Base-by-base conservation (phyloP, 2,888 invertebrate genomes). In the Hemithea aestivaria region DNA sequence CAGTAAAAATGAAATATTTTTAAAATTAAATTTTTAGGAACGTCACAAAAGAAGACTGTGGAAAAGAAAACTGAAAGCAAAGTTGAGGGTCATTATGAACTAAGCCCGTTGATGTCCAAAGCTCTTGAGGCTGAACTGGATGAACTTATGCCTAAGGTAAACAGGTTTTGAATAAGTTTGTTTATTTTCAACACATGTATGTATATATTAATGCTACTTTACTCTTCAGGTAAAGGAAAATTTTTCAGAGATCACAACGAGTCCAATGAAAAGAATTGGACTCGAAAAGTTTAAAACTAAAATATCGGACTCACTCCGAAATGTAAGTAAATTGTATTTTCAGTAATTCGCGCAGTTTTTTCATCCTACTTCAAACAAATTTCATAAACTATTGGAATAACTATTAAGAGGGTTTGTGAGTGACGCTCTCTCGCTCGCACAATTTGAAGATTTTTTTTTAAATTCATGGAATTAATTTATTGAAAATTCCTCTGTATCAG, bases 131-230 rank as follows among this genome's bases (percentile, higher is more conserved):
- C 53, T 0, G 80, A 81, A 37, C 53, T 81, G 1, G 52, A 64
- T 12, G 50, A 66, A 16, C 57, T 80, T 8, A 78, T 80, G 76
- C 59, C 51, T 1, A 67, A 66, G 58, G 76, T 73, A 47, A 42
- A 31, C 22, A 16, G 5, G 16, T 16, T 4, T 16, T 16, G n/a
- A n/a, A n/a, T n/a, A n/a, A n/a, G n/a, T n/a, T n/a, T n/a, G n/a
- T n/a, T n/a, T n/a, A n/a, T n/a, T n/a, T n/a, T n/a, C n/a, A n/a
- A n/a, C n/a, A n/a, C n/a, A n/a, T n/a, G n/a, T n/a, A n/a, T 16
- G 16, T 16, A 16, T 16, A 16, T 16, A 5, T 16, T 16, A 5
- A 10, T 29, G n/a, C 9, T 10, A 21, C 11, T 12, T 45, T 16
- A 8, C 36, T 32, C 26, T 5, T 1, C 52, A 82, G 82, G 59